Evolutionary conservation across 1,140 invertebrate species (phyloP).

Genomic region (honey bee (Apis mellifera)): Amel_HAv3.1 CM009945.2:5575501-5576000

Average conservation of each 20-base stretch:
- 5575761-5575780: conserved; percentile 25
- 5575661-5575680: conserved; percentile 29
- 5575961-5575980: no score
- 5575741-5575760: neutral
- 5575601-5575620: conserved; percentile 67
- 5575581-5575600: conserved; percentile 45
- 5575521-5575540: conserved; percentile 63
- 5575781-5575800: neutral
- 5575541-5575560: neutral
- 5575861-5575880: conserved; percentile 46
- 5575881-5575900: conserved; percentile 55
- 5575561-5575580: neutral
- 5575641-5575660: no score
- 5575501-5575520: conserved; percentile 67
- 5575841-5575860: neutral
- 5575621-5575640: conserved; percentile 46
- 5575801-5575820: neutral
- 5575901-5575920: neutral
- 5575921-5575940: neutral
- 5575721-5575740: conserved; percentile 12
- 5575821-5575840: conserved; percentile 14
- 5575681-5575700: conserved; percentile 37
- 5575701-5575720: conserved; percentile 39
- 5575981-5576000: neutral
- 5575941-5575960: neutral